Evolutionary conservation across 2,113 vertebrate genomes (phyloP).

Genomic region (Rattus norvegicus): GRCr8 NC_086022.1:161952001-161952500

Average conservation of each 20-base stretch:
- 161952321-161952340: constrained; percentile 69
- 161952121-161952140: neutral
- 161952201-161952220: neutral
- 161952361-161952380: constrained; percentile 34
- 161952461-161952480: constrained; percentile 70
- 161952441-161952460: constrained; percentile 72
- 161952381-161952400: neutral
- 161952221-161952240: neutral
- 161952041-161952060: neutral
- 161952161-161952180: neutral
- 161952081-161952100: neutral
- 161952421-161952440: constrained; percentile 61
- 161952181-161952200: neutral
- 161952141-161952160: neutral
- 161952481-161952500: constrained; percentile 67
- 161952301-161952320: constrained; percentile 26
- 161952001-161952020: neutral
- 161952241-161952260: constrained; percentile 31
- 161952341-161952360: constrained; percentile 59
- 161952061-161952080: neutral
- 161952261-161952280: constrained; percentile 9
- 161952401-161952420: neutral
- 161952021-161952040: neutral
- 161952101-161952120: neutral
- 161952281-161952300: constrained; percentile 58